Base-by-base conservation (phyloP, 2,888 invertebrate species). In the Resseliella maxima region DNA sequence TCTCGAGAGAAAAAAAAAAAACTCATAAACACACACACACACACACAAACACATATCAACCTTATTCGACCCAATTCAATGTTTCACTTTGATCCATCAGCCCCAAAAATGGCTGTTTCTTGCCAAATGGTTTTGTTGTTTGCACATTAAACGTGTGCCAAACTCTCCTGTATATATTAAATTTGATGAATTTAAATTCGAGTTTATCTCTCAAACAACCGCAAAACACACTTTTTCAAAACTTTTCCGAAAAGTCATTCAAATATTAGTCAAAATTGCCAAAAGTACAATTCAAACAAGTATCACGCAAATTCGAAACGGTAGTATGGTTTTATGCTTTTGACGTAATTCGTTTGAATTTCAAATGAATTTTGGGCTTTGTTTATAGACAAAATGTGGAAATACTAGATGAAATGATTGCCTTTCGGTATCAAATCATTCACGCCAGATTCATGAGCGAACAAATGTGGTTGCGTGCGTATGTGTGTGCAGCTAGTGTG, bases 281-380 rank as follows among this genome's bases (percentile, higher is more conserved):
- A 83, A 83, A 81, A 83, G 36, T 83, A 83, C 83, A 83, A 83
- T 83, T 83, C 83, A 83, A 83, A 83, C 83, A 83, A 83, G 35
- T 8, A n/a, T 38, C 24, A 83, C 83, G 36, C 83, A 38, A 83
- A 83, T 83, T 38, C 12, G 38, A 83, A 83, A n/a, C 83, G 83
- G 83, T 83, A 83, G 24, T 38, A 83, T 83, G 38, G 38, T 36
- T 38, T n/a, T 83, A 38, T 38, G 6, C 38, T 21, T 5, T 38
- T 83, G 38, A 81, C 38, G 24, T 5, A 38, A 38, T 83, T 38
- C n/a, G 38, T 59, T 64, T 83, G 83, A 83, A 83, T 83, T 83
- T 83, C 38, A 83, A 38, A 83, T 38, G 83, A 83, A 83, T 72
- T 10, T 6, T 59, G 31, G 31, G 18, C 12, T 31, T 72, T 31